Base-by-base conservation (phyloP, 1,140 invertebrate species). In the Paracyclopina nana region DNA sequence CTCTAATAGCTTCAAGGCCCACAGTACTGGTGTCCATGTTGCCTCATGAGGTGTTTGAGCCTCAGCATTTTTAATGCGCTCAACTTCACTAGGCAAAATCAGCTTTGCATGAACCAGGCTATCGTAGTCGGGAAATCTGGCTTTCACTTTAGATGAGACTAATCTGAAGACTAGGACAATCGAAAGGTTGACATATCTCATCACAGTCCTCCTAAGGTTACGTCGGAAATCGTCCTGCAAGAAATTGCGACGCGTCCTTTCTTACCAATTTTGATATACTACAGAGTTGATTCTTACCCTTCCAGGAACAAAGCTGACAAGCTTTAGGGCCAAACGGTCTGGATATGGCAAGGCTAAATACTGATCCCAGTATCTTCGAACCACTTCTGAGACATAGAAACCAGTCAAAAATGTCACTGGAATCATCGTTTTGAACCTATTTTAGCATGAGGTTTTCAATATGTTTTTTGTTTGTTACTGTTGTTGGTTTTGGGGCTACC, bases 371-470 rank as follows among this genome's bases (percentile, higher is more conserved):
- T 65, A 68, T 43, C 66, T 52, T 28, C 59, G 60, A 1, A 68
- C 59, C 14, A 69, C 61, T 31, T 68, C 56, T 6, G 60, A 61
- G 24, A 68, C 62, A 55, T 68, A 68, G 56, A 68, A 69, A 12
- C 65, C 65, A 31, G 68, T 54, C 22, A 67, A 59, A 53, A 67
- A 67, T 0, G 65, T 63, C n/a, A 68, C 56, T 2, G 66, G 66
- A n/a, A 68, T 66, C 16, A 68, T 55, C 43, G 62, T 57, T 4
- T 58, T 58, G 55, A 62, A 66, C 20, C 58, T 57, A 40, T 60
- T n/a, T n/a, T n/a, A n/a, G n/a, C n/a, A n/a, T n/a, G n/a, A n/a
- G n/a, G n/a, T n/a, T n/a, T n/a, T n/a, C n/a, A n/a, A n/a, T n/a
- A n/a, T n/a, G n/a, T n/a, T n/a, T n/a, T n/a, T n/a, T n/a, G n/a